Evolutionary conservation across 2,888 invertebrate species (phyloP).

Genomic region (Parnassius orleans): DNA sequence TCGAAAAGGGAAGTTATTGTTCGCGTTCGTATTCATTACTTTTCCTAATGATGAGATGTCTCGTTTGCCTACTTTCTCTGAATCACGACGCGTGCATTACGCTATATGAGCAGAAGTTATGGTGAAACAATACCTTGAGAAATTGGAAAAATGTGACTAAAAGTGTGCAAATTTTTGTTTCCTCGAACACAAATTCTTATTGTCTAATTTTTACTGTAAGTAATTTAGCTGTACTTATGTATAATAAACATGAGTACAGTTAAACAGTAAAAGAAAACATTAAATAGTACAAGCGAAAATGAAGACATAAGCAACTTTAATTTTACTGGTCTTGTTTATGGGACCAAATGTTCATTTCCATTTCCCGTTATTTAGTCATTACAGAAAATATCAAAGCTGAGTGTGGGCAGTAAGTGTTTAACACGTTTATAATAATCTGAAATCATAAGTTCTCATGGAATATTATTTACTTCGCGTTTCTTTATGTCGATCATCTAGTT

Average conservation of each 20-base stretch:
- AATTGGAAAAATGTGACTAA: background rate
- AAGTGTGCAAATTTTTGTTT: background rate
- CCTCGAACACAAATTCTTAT: no score
- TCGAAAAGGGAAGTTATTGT: constrained; percentile 35
- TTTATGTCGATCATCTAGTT: constrained; percentile 25
- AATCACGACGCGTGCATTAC: constrained; percentile 42
- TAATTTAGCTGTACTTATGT: no score
- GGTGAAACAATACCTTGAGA: constrained; percentile 47
- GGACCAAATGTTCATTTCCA: constrained; percentile 6
- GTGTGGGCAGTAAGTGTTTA: constrained; percentile 8
- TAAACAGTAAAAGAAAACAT: no score
- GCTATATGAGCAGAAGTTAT: constrained; percentile 39
- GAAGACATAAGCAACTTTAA: no score
- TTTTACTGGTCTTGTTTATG: no score
- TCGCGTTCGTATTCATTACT: constrained; percentile 36
- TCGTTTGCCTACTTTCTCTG: constrained; percentile 55
- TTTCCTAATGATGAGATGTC: constrained; percentile 44
- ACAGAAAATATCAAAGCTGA: constrained; percentile 17
- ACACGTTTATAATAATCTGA: constrained; percentile 13
- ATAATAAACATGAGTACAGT: no score
- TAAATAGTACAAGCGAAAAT: no score
- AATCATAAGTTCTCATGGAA: constrained; percentile 8
- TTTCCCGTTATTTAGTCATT: constrained; percentile 15
- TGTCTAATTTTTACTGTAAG: no score
- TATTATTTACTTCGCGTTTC: constrained; percentile 16